These are phyloP conservation scores for Spisula solida DNA, from an alignment of 2,888 invertebrate genomes.

Conservation along the genomic window DNA sequence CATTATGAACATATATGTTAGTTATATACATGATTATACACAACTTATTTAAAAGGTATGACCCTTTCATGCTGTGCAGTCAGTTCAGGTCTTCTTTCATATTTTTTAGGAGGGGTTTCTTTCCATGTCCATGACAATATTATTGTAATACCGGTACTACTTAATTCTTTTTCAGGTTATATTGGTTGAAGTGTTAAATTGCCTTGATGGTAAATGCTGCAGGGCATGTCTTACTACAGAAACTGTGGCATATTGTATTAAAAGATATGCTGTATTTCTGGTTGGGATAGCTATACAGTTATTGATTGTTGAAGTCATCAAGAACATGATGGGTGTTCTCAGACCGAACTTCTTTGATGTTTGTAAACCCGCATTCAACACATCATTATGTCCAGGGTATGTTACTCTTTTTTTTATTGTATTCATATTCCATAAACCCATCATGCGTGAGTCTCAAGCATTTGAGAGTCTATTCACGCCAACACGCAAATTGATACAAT, in stretches of 20 bases:
- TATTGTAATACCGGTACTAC: too few relatives aligned
- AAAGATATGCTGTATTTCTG: conserved; percentile 89
- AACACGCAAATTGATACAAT: too few relatives aligned
- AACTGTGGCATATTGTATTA: conserved; percentile 56
- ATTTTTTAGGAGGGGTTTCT: too few relatives aligned
- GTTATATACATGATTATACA: too few relatives aligned
- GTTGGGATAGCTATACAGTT: conserved; percentile 95
- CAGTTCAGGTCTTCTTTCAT: too few relatives aligned
- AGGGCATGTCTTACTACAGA: conserved; percentile 25
- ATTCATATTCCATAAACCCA: background rate
- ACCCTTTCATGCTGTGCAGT: too few relatives aligned
- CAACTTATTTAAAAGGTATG: too few relatives aligned
- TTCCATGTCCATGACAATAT: too few relatives aligned
- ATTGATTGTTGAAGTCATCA: conserved; percentile 96
- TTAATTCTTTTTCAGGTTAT: conserved; percentile 53
- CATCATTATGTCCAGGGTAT: conserved; percentile 56
- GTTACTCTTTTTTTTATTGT: background rate
- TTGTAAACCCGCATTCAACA: conserved; percentile 91
- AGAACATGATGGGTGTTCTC: conserved; percentile 97
- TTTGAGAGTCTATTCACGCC: too few relatives aligned
- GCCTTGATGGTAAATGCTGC: conserved; percentile 44
- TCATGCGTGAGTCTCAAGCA: too few relatives aligned
- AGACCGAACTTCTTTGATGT: conserved; percentile 97
- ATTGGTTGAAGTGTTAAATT: conserved; percentile 65
- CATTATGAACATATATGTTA: background rate